A percentile compares a stretch with the other conserved stretches of the same genome.
phyloP scores from a whole-genome alignment of 1,140 invertebrate genomes.

The Heliconius eleuchia region DNA sequence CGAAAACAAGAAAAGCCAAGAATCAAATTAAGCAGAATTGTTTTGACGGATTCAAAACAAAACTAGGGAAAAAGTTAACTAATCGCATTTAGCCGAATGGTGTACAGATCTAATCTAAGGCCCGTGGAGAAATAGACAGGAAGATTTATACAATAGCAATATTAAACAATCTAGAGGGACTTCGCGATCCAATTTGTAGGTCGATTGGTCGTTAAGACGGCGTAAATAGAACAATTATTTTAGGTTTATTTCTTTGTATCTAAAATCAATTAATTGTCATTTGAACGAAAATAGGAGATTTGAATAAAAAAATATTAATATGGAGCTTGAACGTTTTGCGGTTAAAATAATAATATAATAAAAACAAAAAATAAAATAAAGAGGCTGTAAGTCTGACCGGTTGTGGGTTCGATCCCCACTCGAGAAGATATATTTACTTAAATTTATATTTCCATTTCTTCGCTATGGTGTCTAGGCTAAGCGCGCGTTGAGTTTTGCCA shows the following conservation, averaged over 20 bases:
- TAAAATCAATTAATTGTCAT: background rate
- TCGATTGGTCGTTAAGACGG: background rate
- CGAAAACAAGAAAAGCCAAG: background rate
- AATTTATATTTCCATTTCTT: no score
- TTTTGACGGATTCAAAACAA: slow-evolving; percentile 3
- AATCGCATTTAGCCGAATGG: background rate
- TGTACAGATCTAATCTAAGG: background rate
- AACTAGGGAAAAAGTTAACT: background rate
- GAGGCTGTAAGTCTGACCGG: no score
- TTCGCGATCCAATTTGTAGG: background rate
- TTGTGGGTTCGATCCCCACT: no score
- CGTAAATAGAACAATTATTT: background rate
- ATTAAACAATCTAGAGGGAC: slow-evolving; percentile 6
- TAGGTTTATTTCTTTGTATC: background rate
- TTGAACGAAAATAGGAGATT: background rate
- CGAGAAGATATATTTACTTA: no score
- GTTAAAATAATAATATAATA: no score
- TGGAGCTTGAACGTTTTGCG: no score
- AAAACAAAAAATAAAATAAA: no score
- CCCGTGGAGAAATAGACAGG: background rate
- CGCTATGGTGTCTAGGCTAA: no score
- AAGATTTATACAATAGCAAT: slow-evolving; percentile 1
- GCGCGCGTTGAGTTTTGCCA: no score
- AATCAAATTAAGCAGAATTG: slow-evolving; percentile 1
- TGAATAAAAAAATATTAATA: background rate